A percentile compares a stretch with the other conserved stretches of the same genome.
Evolutionary conservation across 2,797 vertebrate species (phyloP).

Genomic region (Enteromius radiatus): DNA sequence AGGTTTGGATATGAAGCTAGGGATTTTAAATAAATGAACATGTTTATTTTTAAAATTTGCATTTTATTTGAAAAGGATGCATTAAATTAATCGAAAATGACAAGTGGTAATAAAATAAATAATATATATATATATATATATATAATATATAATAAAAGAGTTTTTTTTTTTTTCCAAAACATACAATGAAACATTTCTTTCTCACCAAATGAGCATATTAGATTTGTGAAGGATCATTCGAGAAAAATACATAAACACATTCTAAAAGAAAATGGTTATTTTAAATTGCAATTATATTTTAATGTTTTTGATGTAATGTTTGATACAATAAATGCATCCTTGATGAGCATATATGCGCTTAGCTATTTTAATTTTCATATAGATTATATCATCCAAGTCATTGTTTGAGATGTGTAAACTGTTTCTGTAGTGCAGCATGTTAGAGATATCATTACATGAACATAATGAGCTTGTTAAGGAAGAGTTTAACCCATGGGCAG

Average conservation of each 20-base stretch:
- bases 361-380: neutral
- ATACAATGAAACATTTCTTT: neutral
- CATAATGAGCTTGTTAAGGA: slow-evolving; percentile 54
- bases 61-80: neutral
- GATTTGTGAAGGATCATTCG: neutral
- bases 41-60: neutral
- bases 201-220: neutral
- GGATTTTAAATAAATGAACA: neutral
- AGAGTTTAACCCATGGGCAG: slow-evolving; percentile 40
- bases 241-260: neutral
- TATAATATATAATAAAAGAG: too few species aligned
- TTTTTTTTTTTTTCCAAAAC: neutral
- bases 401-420: neutral
- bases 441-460: slow-evolving; percentile 47
- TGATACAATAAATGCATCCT: too few species aligned
- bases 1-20: neutral
- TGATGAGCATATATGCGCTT: too few species aligned
- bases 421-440: slow-evolving; percentile 34
- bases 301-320: too few species aligned
- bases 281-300: too few species aligned
- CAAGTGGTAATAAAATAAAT: neutral
- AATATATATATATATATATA: too few species aligned
- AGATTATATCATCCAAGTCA: neutral
- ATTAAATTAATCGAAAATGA: neutral
- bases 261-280: too few species aligned